Evolutionary conservation across 2,888 invertebrate genomes (phyloP).

Genomic region (Drosophila mimetica): DNA sequence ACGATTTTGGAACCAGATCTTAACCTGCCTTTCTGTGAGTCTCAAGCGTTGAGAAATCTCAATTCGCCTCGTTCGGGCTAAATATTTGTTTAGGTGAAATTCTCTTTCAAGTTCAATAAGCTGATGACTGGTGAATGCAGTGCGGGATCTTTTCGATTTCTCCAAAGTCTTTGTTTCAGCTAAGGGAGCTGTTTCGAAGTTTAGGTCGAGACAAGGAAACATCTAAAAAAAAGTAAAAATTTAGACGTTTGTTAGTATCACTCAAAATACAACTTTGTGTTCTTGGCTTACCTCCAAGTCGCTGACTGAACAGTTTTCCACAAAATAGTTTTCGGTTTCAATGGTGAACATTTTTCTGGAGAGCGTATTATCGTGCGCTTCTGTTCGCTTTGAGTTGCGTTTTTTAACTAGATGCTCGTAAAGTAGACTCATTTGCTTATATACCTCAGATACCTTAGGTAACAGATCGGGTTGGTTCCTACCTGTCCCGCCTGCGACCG

Average conservation of each 20-base stretch:
- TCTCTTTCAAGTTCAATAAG: constrained; percentile 41
- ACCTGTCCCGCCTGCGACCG: constrained; percentile 33
- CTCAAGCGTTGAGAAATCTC: constrained; percentile 97
- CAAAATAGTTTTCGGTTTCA: constrained; percentile 34
- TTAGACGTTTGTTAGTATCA: background rate
- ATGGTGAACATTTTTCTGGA: constrained; percentile 10
- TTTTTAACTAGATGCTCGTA: constrained; percentile 66
- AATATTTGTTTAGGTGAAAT: constrained; percentile 37
- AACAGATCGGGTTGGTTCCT: constrained; percentile 38
- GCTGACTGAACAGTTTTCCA: constrained; percentile 6
- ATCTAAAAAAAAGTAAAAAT: background rate
- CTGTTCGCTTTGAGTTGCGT: constrained; percentile 46
- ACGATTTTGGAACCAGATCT: constrained; percentile 94
- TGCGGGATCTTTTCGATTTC: constrained; percentile 33
- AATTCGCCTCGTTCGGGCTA: constrained; percentile 94
- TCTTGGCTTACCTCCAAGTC: constrained; percentile 12
- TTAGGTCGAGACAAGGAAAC: background rate
- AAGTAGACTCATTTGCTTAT: constrained; percentile 50
- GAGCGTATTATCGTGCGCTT: constrained; percentile 18
- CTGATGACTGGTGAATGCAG: constrained; percentile 36
- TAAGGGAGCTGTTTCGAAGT: constrained; percentile 11
- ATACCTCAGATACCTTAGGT: constrained; percentile 59
- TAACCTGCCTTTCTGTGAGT: constrained; percentile 94
- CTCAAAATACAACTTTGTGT: accelerated
- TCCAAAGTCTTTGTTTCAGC: constrained; percentile 14